Evolutionary conservation across 1,140 invertebrate genomes (phyloP).

Genomic region (Mylabris phalerata): DNA sequence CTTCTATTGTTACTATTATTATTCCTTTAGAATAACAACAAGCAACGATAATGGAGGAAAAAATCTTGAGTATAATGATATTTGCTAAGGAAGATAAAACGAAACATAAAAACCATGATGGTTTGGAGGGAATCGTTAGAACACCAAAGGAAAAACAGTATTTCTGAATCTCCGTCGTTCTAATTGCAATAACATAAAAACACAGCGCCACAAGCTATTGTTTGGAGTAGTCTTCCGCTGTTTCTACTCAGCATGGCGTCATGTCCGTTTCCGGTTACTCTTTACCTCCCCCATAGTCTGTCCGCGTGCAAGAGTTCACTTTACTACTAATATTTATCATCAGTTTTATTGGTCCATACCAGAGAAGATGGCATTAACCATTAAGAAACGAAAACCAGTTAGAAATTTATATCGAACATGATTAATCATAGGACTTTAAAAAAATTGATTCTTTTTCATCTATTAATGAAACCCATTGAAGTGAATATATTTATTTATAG

Average conservation of each 20-base stretch:
- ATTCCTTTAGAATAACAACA: neutral
- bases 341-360: slow-evolving; percentile 12
- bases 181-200: slow-evolving; percentile 41
- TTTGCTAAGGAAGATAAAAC: slow-evolving; percentile 27
- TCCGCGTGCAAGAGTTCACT: neutral
- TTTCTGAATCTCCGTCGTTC: slow-evolving; percentile 35
- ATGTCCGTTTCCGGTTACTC: slow-evolving; percentile 40
- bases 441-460: too few species aligned
- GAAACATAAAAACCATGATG: slow-evolving; percentile 27
- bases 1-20: neutral
- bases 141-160: slow-evolving; percentile 27
- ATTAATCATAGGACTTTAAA: too few species aligned
- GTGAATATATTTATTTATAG: slow-evolving; percentile 9
- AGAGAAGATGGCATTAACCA: slow-evolving; percentile 11
- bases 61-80: slow-evolving; percentile 34
- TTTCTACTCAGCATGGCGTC: slow-evolving; percentile 43
- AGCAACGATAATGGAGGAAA: slow-evolving; percentile 17
- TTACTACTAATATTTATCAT: slow-evolving; percentile 7
- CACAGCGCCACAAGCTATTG: slow-evolving; percentile 38
- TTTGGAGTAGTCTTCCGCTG: slow-evolving; percentile 43
- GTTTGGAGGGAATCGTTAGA: slow-evolving; percentile 21
- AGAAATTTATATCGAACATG: too few species aligned
- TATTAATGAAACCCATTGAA: slow-evolving; percentile 3
- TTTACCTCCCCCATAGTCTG: slow-evolving; percentile 7
- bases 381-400: neutral